Evolutionary conservation across 1,140 invertebrate species (phyloP).

Genomic region (Cyclina sinensis): DNA sequence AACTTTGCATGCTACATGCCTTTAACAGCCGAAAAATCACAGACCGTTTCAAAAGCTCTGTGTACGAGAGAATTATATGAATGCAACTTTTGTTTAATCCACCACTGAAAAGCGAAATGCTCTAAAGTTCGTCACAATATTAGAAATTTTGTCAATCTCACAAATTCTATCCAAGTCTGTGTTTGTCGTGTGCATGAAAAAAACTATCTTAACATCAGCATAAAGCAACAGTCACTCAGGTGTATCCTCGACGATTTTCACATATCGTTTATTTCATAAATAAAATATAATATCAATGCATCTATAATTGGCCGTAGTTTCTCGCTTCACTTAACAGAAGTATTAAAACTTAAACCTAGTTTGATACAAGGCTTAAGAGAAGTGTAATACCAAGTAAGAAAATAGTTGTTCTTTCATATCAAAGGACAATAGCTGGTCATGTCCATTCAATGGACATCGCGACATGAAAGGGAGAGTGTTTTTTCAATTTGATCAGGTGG

Average conservation of each 20-base stretch:
- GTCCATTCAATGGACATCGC: background rate
- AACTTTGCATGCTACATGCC: background rate
- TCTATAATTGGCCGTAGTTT: constrained; percentile 19
- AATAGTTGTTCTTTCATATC: background rate
- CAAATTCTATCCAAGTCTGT: background rate
- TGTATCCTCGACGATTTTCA: background rate
- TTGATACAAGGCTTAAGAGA: constrained; percentile 12
- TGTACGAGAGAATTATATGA: background rate
- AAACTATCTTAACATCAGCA: background rate
- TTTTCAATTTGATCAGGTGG: background rate
- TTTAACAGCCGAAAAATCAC: background rate
- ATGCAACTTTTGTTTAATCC: background rate
- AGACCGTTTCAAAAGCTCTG: constrained; percentile 10
- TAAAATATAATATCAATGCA: constrained; percentile 12
- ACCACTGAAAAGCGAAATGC: background rate
- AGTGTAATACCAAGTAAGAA: constrained; percentile 4
- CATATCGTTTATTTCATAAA: constrained; percentile 20
- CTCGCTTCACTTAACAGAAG: background rate
- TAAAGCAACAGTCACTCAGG: background rate
- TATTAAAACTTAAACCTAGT: constrained; percentile 32
- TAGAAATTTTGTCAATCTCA: background rate
- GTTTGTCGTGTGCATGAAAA: background rate
- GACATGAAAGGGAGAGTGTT: constrained; percentile 4
- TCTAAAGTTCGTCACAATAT: background rate
- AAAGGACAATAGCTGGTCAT: background rate